phyloP scores from a whole-genome alignment of 2,113 vertebrate genomes.

The Geococcyx californianus region DNA sequence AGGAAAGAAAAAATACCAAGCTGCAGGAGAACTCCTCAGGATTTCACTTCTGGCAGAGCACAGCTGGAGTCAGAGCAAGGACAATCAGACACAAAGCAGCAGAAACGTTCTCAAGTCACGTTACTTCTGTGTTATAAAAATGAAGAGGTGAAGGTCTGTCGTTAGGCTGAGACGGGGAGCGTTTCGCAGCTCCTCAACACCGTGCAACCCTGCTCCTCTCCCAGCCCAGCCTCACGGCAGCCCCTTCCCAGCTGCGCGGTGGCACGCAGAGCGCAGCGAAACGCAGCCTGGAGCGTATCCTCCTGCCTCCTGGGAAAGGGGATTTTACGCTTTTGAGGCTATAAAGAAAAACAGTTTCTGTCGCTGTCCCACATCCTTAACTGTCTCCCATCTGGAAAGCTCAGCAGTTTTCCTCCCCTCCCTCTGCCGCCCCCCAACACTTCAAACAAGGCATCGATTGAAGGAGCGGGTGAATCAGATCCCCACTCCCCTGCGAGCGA shows the following conservation, averaged over 20 bases:
- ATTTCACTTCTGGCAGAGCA: neutral
- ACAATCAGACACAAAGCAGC: neutral
- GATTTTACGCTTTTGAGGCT: neutral
- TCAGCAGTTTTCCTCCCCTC: neutral
- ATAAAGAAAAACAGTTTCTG: neutral
- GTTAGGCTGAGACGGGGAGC: neutral
- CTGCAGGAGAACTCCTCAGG: neutral
- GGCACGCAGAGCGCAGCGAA: neutral
- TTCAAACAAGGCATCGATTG: neutral
- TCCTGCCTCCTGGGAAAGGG: neutral
- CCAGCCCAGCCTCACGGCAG: neutral
- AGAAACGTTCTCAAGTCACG: accelerated
- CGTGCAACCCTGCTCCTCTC: neutral
- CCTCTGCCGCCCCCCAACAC: neutral
- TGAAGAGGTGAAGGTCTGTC: neutral
- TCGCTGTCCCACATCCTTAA: neutral
- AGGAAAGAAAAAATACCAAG: neutral
- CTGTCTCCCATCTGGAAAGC: neutral
- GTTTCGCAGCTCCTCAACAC: neutral
- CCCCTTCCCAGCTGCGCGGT: neutral
- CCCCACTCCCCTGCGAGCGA: neutral
- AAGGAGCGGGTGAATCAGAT: neutral
- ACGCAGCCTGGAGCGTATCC: neutral
- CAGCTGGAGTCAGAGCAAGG: neutral
- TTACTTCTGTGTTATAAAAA: neutral